Evolutionary conservation across 2,888 invertebrate genomes (phyloP).

Genomic region (Sinelater perroti): DNA sequence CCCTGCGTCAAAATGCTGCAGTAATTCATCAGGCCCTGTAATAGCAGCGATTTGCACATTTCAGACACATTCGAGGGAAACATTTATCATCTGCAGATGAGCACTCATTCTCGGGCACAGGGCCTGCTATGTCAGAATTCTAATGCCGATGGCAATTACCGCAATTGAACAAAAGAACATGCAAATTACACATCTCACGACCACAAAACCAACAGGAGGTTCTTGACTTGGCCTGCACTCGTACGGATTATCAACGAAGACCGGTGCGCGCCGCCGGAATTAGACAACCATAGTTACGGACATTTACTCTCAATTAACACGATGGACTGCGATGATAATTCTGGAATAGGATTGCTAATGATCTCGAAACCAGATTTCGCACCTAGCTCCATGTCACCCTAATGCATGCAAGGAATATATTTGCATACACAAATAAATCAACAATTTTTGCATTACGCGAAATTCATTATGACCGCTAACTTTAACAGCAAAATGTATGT

Average conservation of each 20-base stretch:
- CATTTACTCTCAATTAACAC: constrained; percentile 40
- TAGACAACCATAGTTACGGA: constrained; percentile 30
- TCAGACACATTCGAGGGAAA: constrained; percentile 11
- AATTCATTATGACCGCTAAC: no score
- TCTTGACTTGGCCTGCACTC: constrained; percentile 30
- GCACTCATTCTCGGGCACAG: constrained; percentile 10
- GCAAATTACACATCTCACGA: constrained; percentile 28
- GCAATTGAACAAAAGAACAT: constrained; percentile 32
- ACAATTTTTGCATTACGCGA: no score
- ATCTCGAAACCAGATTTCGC: constrained; percentile 41
- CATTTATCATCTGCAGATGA: constrained; percentile 25
- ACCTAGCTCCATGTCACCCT: constrained; percentile 39
- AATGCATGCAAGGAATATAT: constrained; percentile 35
- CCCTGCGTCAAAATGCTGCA: constrained; percentile 6
- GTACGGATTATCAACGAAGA: constrained; percentile 21
- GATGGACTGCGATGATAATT: constrained; percentile 37
- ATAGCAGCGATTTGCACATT: constrained; percentile 13
- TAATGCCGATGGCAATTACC: constrained; percentile 30
- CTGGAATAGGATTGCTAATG: constrained; percentile 35
- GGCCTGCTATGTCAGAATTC: constrained; percentile 13
- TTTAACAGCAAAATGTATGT: no score
- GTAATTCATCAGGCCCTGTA: constrained; percentile 11
- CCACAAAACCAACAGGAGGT: constrained; percentile 26
- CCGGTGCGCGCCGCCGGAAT: constrained; percentile 28
- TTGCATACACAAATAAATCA: constrained; percentile 33